A percentile compares a stretch with the other conserved stretches of the same genome.
Conservation (phyloP, 2,113 vertebrate genomes). For the Crotalus horridus region DNA sequence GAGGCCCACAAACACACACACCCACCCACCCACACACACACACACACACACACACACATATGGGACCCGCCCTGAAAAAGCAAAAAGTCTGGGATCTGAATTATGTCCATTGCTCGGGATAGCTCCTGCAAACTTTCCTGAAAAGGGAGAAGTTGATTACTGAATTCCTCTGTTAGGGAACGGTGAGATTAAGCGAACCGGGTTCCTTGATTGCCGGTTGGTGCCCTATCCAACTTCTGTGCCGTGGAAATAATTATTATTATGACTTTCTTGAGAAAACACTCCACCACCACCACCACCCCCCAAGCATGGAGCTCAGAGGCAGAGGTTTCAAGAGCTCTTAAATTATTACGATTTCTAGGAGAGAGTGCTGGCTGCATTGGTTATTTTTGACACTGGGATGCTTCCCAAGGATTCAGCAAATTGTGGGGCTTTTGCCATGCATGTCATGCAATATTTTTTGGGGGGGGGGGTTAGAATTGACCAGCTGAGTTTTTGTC, state of each 20-base stretch:
- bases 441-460: background rate
- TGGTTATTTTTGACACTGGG: background rate
- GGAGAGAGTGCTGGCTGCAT: background rate
- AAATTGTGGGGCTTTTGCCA: background rate
- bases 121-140: slow-evolving; percentile 10
- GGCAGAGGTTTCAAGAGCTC: background rate
- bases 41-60: background rate
- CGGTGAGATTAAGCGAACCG: background rate
- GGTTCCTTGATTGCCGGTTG: background rate
- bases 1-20: background rate
- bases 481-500: background rate
- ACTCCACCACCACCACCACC: no score
- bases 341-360: background rate
- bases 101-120: background rate
- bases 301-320: background rate
- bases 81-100: background rate
- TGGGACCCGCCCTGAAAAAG: background rate
- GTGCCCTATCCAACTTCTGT: background rate
- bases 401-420: background rate
- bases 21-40: background rate
- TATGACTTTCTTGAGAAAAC: background rate
- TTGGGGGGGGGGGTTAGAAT: background rate
- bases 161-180: background rate
- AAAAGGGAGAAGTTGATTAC: background rate
- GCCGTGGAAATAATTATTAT: background rate